Percentiles rank a stretch among this genome's conserved stretches.
phyloP scores from a whole-genome alignment of 64 coral and sea anemone genomes.

The Trachythela sp. region DNA sequence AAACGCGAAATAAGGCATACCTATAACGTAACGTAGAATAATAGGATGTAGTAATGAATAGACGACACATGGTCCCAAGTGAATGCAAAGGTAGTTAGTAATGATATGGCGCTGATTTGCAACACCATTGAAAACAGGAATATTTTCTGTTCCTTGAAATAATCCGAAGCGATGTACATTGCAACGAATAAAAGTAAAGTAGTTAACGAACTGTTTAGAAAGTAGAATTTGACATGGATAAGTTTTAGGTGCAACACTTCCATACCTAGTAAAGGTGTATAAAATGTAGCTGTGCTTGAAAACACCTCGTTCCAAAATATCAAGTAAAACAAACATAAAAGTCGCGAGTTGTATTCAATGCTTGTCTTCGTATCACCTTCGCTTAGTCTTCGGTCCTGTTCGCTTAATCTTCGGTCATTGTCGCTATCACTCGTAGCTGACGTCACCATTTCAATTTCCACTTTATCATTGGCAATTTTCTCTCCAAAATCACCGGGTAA shows the following conservation, averaged over 20 bases:
- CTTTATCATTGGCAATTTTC: neutral
- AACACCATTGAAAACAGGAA: neutral
- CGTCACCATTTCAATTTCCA: neutral
- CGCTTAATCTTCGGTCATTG: neutral
- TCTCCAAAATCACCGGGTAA: neutral
- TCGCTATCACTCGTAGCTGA: neutral
- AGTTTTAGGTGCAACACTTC: neutral
- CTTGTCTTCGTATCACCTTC: neutral
- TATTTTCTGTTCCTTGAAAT: neutral
- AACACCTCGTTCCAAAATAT: neutral
- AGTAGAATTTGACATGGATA: neutral
- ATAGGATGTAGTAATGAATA: neutral
- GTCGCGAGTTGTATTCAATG: neutral
- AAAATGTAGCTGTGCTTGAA: neutral
- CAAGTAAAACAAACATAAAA: neutral
- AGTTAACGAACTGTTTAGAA: neutral
- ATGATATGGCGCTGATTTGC: neutral
- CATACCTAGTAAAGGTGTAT: neutral
- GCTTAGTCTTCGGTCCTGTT: no score
- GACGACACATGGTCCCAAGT: neutral
- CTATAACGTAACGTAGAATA: neutral
- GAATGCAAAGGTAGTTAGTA: neutral
- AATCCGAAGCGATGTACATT: neutral
- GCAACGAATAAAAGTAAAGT: neutral
- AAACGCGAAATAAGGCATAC: constrained; percentile 2